Evolutionary conservation across 2,797 vertebrate genomes (phyloP).

Genomic region (Acanthiza pusilla): DNA sequence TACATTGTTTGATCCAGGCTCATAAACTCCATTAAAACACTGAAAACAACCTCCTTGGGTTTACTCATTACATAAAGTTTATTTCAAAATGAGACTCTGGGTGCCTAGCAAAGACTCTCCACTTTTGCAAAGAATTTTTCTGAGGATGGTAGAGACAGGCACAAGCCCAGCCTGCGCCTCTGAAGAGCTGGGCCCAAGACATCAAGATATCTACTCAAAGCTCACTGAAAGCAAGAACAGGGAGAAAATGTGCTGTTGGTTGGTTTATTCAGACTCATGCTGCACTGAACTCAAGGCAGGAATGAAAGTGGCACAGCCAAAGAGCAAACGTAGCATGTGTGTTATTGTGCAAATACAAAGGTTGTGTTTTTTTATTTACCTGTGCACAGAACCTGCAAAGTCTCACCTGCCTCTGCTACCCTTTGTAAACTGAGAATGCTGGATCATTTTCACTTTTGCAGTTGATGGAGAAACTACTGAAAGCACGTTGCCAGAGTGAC

Average conservation of each 20-base stretch:
- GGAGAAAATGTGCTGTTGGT: neutral
- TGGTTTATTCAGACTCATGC: neutral
- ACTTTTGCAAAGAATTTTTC: neutral
- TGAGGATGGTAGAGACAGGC: fast-evolving
- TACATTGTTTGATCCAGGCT: neutral
- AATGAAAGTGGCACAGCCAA: neutral
- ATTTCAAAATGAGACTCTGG: neutral
- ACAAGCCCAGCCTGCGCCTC: neutral
- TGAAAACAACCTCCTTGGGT: neutral
- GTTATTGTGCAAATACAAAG: neutral
- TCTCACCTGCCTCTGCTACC: neutral
- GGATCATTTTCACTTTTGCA: neutral
- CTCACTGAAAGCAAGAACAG: neutral
- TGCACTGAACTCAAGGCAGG: neutral
- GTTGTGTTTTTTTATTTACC: neutral
- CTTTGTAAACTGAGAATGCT: neutral
- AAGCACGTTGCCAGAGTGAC: neutral
- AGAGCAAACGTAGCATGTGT: fast-evolving
- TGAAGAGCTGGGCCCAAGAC: neutral
- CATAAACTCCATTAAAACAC: neutral
- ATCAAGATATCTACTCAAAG: neutral
- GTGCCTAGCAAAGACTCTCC: neutral
- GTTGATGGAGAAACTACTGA: neutral
- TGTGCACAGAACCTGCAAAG: neutral
- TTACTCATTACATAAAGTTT: neutral